phyloP scores from a whole-genome alignment of 2,113 vertebrate species.

The Rattus rattus region DNA sequence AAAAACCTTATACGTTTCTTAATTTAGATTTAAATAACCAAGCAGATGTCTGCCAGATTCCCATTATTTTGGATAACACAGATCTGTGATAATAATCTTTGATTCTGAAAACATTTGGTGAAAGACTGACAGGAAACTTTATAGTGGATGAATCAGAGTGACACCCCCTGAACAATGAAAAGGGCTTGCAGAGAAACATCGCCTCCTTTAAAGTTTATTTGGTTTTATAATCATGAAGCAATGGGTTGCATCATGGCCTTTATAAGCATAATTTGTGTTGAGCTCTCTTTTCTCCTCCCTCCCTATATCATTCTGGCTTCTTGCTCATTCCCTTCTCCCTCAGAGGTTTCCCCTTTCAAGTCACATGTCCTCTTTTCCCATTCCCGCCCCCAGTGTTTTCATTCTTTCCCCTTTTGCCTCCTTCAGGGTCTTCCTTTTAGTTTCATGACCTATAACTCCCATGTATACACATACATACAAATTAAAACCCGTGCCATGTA shows the following conservation, averaged over 20 bases:
- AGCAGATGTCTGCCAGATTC: neutral
- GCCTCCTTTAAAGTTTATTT: neutral
- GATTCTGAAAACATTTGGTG: constrained; percentile 28
- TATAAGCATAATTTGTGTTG: neutral
- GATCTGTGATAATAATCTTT: constrained; percentile 1
- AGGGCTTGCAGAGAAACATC: neutral
- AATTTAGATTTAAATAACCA: neutral
- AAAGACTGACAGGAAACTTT: constrained; percentile 26
- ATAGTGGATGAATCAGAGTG: neutral
- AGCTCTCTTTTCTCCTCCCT: neutral
- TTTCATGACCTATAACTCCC: neutral
- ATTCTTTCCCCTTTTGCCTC: neutral
- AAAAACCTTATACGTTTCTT: neutral
- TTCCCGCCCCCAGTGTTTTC: neutral
- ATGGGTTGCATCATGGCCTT: neutral
- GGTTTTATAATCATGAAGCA: neutral
- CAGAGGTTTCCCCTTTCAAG: neutral
- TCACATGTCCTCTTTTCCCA: neutral
- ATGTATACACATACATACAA: neutral
- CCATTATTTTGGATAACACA: neutral
- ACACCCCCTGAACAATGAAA: neutral
- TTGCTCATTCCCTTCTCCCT: neutral
- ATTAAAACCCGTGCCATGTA: neutral
- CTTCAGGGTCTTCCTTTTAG: neutral
- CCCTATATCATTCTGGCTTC: neutral